Percentiles rank a stretch among this genome's conserved stretches.
Evolutionary conservation across 1,140 invertebrate genomes (phyloP).

Genomic region (Eumeta japonica): DNA sequence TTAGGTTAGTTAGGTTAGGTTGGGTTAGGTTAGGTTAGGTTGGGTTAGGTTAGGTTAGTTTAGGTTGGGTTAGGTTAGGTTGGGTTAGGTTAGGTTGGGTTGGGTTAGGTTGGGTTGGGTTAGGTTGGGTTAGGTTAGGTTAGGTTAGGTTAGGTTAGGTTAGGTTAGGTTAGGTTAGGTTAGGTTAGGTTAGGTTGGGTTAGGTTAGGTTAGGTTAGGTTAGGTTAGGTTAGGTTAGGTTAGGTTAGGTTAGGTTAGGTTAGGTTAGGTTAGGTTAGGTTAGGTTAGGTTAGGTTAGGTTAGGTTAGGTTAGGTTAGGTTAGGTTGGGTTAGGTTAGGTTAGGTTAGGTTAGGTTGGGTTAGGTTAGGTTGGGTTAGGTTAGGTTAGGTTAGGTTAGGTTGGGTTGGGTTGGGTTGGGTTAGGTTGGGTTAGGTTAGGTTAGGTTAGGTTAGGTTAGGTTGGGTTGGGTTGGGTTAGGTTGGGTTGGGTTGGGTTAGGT

Average conservation of each 20-base stretch:
- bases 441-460: constrained; percentile 3
- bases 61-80: constrained; percentile 31
- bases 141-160: constrained; percentile 25
- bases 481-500: neutral
- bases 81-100: constrained; percentile 25
- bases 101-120: constrained; percentile 27
- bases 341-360: constrained; percentile 5
- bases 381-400: constrained; percentile 1
- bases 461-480: constrained; percentile 2
- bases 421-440: constrained; percentile 3
- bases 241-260: constrained; percentile 4
- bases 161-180: constrained; percentile 21
- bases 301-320: constrained; percentile 4
- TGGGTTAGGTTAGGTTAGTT: too few relatives aligned
- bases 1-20: too few relatives aligned
- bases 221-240: neutral
- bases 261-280: neutral
- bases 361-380: neutral
- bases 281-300: constrained; percentile 5
- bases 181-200: constrained; percentile 17
- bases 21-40: constrained; percentile 33
- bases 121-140: constrained; percentile 27
- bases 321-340: constrained; percentile 4
- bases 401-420: constrained; percentile 2
- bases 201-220: neutral